Conservation (phyloP, 1,140 invertebrate genomes). For the Notospermus geniculatus region DNA sequence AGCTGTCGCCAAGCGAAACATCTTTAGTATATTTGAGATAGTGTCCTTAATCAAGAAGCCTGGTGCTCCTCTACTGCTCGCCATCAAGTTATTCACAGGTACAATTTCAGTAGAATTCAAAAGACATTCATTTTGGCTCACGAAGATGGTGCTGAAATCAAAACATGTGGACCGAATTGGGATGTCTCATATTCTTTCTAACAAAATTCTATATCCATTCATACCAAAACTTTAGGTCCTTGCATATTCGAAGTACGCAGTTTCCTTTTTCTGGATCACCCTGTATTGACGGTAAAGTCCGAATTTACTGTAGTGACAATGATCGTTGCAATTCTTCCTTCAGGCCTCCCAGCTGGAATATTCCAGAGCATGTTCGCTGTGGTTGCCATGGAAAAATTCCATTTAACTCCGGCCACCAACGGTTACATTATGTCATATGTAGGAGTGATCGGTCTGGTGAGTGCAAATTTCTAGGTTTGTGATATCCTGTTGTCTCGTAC, state of each 20-base stretch:
- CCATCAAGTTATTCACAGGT: slow-evolving; percentile 37
- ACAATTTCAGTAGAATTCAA: not conserved
- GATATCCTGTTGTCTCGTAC: too few relatives aligned
- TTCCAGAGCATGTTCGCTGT: slow-evolving; percentile 52
- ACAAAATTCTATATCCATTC: too few relatives aligned
- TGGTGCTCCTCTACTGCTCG: slow-evolving; percentile 37
- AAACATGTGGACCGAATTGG: too few relatives aligned
- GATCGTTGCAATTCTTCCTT: slow-evolving; percentile 11
- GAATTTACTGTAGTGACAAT: too few relatives aligned
- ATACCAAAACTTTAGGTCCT: too few relatives aligned
- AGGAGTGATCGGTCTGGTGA: slow-evolving; percentile 48
- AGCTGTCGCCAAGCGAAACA: not conserved
- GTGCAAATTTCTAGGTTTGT: too few relatives aligned
- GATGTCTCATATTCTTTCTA: too few relatives aligned
- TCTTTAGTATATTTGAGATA: slow-evolving; percentile 39
- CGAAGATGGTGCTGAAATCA: too few relatives aligned
- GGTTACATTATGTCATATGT: slow-evolving; percentile 51
- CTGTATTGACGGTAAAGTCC: too few relatives aligned
- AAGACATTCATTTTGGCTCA: too few relatives aligned
- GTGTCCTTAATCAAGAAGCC: slow-evolving; percentile 29
- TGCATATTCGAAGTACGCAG: too few relatives aligned
- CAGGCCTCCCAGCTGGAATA: slow-evolving; percentile 49
- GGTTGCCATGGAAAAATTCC: slow-evolving; percentile 45
- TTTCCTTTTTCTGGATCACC: too few relatives aligned
- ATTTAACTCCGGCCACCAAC: slow-evolving; percentile 47